Percentiles rank a stretch among this genome's conserved stretches.
phyloP scores from a whole-genome alignment of 2,888 invertebrate genomes.

The Platypus cylindrus region DNA sequence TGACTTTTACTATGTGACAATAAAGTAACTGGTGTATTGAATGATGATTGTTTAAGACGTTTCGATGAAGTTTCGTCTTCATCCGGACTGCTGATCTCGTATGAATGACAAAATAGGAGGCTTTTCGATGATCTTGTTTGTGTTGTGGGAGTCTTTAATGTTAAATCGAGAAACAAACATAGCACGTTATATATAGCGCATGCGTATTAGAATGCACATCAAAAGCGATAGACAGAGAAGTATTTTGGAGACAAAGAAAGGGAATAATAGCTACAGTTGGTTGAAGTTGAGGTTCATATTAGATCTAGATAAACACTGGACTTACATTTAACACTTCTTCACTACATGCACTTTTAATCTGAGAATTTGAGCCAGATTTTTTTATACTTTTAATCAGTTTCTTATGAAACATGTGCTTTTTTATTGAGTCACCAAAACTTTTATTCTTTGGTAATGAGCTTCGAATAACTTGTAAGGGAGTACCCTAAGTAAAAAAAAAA shows the following conservation, averaged over 20 bases:
- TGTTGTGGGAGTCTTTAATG: slow-evolving; percentile 22
- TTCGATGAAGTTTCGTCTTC: slow-evolving; percentile 22
- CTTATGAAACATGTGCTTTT: slow-evolving; percentile 73
- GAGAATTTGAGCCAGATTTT: slow-evolving; percentile 23
- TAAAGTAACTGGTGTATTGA: slow-evolving; percentile 7
- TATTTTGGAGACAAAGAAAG: slow-evolving; percentile 1
- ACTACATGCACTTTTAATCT: slow-evolving; percentile 25
- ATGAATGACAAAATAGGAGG: slow-evolving; percentile 32
- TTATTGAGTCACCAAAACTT: slow-evolving; percentile 72
- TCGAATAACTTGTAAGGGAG: slow-evolving; percentile 46
- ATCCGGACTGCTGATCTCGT: slow-evolving; percentile 27
- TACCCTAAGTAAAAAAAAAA: slow-evolving; percentile 13
- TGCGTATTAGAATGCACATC: slow-evolving; percentile 14
- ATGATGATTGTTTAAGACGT: slow-evolving; percentile 11
- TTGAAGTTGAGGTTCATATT: background rate
- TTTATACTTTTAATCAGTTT: slow-evolving; percentile 25
- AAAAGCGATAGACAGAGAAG: slow-evolving; percentile 9
- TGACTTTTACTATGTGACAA: slow-evolving; percentile 24
- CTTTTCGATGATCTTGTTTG: slow-evolving; percentile 22
- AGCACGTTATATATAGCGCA: too few species aligned
- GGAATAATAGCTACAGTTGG: background rate
- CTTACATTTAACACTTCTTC: slow-evolving; percentile 34
- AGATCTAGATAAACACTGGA: slow-evolving; percentile 15
- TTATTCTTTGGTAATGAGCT: slow-evolving; percentile 48
- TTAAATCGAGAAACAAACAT: slow-evolving; percentile 13